Evolutionary conservation across 2,797 vertebrate genomes (phyloP), one percentile per base, ranked within the genome.

Genomic region (Scleropages formosus): DNA sequence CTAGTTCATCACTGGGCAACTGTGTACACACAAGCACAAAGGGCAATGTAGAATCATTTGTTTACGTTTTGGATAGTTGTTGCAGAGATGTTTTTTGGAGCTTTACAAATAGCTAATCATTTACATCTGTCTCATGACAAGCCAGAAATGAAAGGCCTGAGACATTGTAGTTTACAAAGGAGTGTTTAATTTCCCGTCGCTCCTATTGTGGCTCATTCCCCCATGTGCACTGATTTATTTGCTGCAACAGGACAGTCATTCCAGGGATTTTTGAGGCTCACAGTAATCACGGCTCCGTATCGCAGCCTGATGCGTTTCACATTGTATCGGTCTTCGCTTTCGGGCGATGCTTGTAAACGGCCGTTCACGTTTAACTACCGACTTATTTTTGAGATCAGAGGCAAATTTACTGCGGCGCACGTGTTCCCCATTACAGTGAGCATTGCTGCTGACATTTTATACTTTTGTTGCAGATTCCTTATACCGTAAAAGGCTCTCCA

Each of bases 401-500:
- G 39, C 22, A 51, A 8, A 31, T 22, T 4, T 56, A 63, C 22
- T 53, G 12, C 44, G 27, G 44, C 27, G 22, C n/a, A 8, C 66
- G 16, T 59, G 47, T 59, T 72, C 56, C 49, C 11, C 31, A 46
- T 66, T 18, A 49, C 22, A 46, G n/a, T 9, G 49, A 22, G 11
- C 46, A 63, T 63, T 62, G 62, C 44, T 65, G 58, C 79, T 58
- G 8, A 73, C 24, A 18, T 74, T 20, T n/a, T 24, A 39, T 8
- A 13, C 11, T 46, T 26, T 68, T 15, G 0, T 74, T 47, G 20
- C 81, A 92, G 91, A 88, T 79, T 91, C 87, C 8, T 72, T 92
- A 53, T 91, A 91, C 77, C 84, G 84, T 20, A 91, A 91, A 80
- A 85, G 87, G 74, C 74, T 92, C 63, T 91, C 88, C 0, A 85